Conservation (phyloP, 1,140 invertebrate genomes). For the Cataglyphis hispanica region DNA sequence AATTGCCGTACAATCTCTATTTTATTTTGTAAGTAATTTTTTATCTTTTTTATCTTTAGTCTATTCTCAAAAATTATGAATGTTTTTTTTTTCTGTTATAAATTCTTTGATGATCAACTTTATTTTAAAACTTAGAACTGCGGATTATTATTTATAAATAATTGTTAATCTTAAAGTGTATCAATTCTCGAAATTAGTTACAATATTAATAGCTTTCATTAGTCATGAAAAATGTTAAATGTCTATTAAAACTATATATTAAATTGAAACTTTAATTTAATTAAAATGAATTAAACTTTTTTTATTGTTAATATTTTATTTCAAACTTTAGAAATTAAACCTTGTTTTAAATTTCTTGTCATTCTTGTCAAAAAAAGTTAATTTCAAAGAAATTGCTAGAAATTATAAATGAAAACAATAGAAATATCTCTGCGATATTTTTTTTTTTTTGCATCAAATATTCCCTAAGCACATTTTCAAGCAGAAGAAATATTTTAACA, state of each 20-base stretch:
- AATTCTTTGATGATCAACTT: background rate
- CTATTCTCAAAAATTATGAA: background rate
- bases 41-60: background rate
- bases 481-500: background rate
- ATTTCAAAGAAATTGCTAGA: background rate
- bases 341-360: slow-evolving; percentile 19
- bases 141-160: background rate
- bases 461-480: background rate
- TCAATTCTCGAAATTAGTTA: background rate
- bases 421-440: background rate
- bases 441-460: background rate
- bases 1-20: background rate
- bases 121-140: background rate
- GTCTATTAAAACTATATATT: background rate
- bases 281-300: slow-evolving; percentile 11
- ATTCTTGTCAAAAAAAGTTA: background rate
- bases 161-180: background rate
- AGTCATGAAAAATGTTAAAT: background rate
- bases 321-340: background rate
- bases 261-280: background rate
- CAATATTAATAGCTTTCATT: background rate
- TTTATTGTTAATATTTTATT: too few species aligned
- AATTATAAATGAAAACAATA: background rate
- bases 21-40: background rate
- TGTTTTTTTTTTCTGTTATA: background rate